Evolutionary conservation across 2,888 invertebrate genomes (phyloP), one percentile per base, ranked within the genome.

Genomic region (Epirrhoe alternata): DNA sequence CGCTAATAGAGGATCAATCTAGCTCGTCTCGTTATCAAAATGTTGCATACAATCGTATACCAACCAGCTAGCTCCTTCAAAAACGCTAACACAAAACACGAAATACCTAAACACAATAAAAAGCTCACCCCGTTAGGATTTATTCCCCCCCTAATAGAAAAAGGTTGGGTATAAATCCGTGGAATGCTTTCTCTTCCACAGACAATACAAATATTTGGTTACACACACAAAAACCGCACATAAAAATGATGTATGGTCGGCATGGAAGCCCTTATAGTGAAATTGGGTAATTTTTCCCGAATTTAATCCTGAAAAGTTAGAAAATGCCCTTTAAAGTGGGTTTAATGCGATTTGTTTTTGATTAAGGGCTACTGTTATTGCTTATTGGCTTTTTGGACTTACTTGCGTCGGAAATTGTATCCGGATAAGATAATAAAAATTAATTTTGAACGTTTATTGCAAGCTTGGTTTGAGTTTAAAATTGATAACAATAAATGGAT

Each of bases 171-270:
- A 84, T 86, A 86, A 85, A 86, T 86, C 76, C 77, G 68, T 65
- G 74, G 84, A 86, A 87, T 83, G 83, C 80, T 79, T 80, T 76
- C 82, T 80, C 83, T 77, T 80, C 79, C 78, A 70, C 84, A 84
- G 81, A 88, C 88, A 89, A 88, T 87, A 87, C 87, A 89, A 88
- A 89, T 89, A 88, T 88, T 89, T 88, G 83, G 85, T 82, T 80
- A 80, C 79, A 78, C 76, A 74, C 75, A 75, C 78, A 74, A 76
- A 76, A 78, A 79, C 76, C 80, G 80, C 79, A 79, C 86, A 88
- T 90, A 89, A 90, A 89, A 87, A 85, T 88, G 88, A 89, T 82
- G 82, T 80, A 89, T 85, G 74, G 77, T 78, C 75, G 71, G 73
- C 75, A 74, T 66, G 74, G 74, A 72, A 66, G 66, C 71, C 70